Conservation (phyloP, 2,113 vertebrate species). For the Aphyosemion australe region DNA sequence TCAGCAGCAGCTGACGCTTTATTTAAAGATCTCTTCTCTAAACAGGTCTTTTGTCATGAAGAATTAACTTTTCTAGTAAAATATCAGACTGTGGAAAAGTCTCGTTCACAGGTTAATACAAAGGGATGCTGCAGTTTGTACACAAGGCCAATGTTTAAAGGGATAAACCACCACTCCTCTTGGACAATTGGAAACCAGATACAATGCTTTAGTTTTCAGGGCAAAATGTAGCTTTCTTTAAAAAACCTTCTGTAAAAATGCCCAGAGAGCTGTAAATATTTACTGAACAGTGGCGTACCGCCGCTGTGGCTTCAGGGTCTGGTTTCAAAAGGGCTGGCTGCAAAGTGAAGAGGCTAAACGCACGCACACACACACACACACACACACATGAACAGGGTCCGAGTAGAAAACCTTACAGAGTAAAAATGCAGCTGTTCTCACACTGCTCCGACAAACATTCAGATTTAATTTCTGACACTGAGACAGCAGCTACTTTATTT, state of each 20-base stretch:
- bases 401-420: conserved; percentile 5
- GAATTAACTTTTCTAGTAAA: too few species aligned
- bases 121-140: neutral
- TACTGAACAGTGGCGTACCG: conserved; percentile 24
- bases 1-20: neutral
- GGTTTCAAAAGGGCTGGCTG: conserved; percentile 31
- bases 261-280: conserved; percentile 41
- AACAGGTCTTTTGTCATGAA: too few species aligned
- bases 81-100: too few species aligned
- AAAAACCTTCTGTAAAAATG: conserved; percentile 2
- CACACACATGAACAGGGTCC: neutral
- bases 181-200: neutral
- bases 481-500: conserved; percentile 3
- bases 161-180: neutral
- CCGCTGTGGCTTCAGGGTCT: conserved; percentile 33
- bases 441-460: neutral
- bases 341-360: conserved; percentile 5
- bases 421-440: conserved; percentile 34
- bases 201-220: neutral
- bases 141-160: neutral
- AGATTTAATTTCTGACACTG: conserved; percentile 1
- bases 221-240: neutral
- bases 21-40: too few species aligned
- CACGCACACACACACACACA: neutral
- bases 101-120: too few species aligned